phyloP scores from a whole-genome alignment of 2,888 invertebrate species.

The Sepiola atlantica region DNA sequence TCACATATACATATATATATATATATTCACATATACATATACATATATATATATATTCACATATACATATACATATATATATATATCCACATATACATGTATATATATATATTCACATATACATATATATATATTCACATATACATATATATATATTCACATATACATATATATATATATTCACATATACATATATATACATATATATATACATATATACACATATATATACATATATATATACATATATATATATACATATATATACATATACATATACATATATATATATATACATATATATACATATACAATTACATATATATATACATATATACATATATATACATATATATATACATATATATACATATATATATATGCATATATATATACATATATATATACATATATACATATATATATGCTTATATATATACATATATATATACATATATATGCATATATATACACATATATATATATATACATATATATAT shows the following conservation, averaged over 20 bases:
- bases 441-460: slow-evolving; percentile 17
- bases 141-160: background rate
- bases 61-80: background rate
- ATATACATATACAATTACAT: no score
- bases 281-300: background rate
- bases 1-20: background rate
- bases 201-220: slow-evolving; percentile 17
- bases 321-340: no score
- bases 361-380: background rate
- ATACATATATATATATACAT: background rate
- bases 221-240: background rate
- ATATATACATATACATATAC: background rate
- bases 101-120: background rate
- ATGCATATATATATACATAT: background rate
- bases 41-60: background rate
- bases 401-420: background rate
- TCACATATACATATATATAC: background rate
- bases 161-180: slow-evolving; percentile 17
- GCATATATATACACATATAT: background rate
- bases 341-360: background rate
- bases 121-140: background rate
- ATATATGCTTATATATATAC: background rate
- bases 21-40: background rate
- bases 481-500: slow-evolving; percentile 17
- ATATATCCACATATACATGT: background rate